Base-by-base conservation (phyloP, 2,113 vertebrate genomes). In the Actinemys pallida region DNA sequence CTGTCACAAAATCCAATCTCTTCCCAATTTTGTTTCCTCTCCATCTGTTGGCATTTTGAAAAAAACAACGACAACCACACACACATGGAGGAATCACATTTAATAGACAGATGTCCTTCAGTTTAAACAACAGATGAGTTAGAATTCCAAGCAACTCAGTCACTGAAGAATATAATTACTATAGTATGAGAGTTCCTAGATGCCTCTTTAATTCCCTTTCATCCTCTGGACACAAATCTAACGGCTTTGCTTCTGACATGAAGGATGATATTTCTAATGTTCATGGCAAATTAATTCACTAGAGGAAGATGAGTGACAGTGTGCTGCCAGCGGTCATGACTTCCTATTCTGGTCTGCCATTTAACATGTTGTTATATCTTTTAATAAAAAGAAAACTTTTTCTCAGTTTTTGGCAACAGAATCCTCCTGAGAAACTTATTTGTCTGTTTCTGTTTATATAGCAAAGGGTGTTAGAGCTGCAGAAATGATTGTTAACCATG, bases 241-340 rank as follows among this genome's bases (percentile, higher is more conserved):
- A 93, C 92, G 76, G 24, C 20, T 96, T 97, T 95, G 35, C 16
- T 84, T 98, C 24, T 96, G 91, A 97, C 76, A 93, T 27, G 29
- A 96, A 97, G 16, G 50, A 96, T 95, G 52, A 56, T 94, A 88
- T 97, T 98, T 96, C 88, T 95, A 96, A 96, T 95, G 31, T 94
- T 97, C 93, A 88, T n/a, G 75, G 86, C 29, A 98, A 95, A 97
- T 95, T 96, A 97, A 97, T 98, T 97, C 97, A 96, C 89, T 47
- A 72, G 92, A 84, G 92, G 52, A 97, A 97, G 80, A 27, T 95
- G 90, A 98, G 12, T 95, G 97, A 93, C 96, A 98, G 52, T 76
- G 12, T 90, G 86, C 27, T 94, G 81, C 83, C 79, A 94, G 79
- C 0, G 1, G 88, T 97, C 93, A 96, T 93, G 88, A 94, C 91